These are phyloP conservation scores for Ceratosolen solmsi DNA, from an alignment of 1,140 invertebrate species.

Conservation along the genomic window DNA sequence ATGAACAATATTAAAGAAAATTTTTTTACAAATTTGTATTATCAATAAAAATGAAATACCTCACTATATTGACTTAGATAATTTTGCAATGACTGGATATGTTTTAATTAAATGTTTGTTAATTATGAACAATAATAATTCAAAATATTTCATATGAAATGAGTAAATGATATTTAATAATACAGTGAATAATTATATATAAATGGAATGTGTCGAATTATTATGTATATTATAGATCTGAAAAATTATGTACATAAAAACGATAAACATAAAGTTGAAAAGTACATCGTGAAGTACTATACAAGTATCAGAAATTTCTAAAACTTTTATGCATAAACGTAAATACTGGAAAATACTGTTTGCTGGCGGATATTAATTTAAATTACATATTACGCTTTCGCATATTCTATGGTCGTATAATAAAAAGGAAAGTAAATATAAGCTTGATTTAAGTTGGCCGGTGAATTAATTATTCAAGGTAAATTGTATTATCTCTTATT, in stretches of 20 bases:
- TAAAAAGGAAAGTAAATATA: conserved; percentile 24
- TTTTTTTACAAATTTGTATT: too few relatives aligned
- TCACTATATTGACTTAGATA: too few relatives aligned
- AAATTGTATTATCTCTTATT: conserved; percentile 23
- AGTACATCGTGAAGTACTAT: neutral
- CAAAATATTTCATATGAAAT: neutral
- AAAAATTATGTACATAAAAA: neutral
- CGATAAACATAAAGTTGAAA: neutral
- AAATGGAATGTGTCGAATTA: neutral
- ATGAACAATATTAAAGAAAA: too few relatives aligned
- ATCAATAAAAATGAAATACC: too few relatives aligned
- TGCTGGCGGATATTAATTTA: conserved; percentile 4
- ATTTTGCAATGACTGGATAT: neutral
- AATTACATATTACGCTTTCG: conserved; percentile 11
- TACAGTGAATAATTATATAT: neutral
- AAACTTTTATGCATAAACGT: neutral
- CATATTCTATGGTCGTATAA: neutral
- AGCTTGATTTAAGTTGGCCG: neutral
- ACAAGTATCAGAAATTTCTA: neutral
- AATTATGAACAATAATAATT: neutral
- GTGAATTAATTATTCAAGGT: neutral
- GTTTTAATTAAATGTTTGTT: neutral
- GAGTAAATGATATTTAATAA: neutral
- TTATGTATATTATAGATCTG: neutral
- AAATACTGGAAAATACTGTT: neutral